Evolutionary conservation across 2,797 vertebrate species (phyloP).

Genomic region (Eurystomus glaucurus): DNA sequence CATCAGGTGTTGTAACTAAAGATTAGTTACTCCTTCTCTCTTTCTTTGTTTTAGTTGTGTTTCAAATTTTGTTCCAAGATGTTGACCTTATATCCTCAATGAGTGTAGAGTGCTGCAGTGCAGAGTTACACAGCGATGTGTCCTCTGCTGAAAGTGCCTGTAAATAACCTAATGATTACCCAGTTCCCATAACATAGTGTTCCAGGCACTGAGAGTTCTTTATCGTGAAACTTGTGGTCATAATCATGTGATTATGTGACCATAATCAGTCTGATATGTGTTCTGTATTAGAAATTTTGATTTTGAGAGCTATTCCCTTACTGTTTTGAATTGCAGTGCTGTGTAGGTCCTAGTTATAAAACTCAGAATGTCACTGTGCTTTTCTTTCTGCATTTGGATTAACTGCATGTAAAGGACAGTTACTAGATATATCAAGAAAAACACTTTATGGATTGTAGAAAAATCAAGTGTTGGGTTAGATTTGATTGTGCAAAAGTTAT

Average conservation of each 20-base stretch:
- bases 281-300: background rate
- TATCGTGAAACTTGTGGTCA: background rate
- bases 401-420: background rate
- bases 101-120: background rate
- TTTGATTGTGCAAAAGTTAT: background rate
- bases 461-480: background rate
- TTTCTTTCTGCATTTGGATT: background rate
- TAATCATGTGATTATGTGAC: background rate
- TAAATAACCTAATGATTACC: background rate
- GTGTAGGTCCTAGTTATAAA: background rate
- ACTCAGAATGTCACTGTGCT: background rate
- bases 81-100: background rate
- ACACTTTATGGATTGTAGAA: background rate
- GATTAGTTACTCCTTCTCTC: background rate
- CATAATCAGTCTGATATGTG: background rate
- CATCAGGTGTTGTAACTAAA: background rate
- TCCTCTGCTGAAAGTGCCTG: background rate
- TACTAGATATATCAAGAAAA: background rate
- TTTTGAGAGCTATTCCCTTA: background rate
- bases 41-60: background rate
- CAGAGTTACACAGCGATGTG: background rate
- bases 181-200: background rate
- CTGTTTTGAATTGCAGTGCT: background rate
- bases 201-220: background rate
- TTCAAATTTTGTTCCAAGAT: background rate